These are phyloP conservation scores for Asobara japonica DNA, from an alignment of 1,140 invertebrate genomes.

Conservation along the genomic window DNA sequence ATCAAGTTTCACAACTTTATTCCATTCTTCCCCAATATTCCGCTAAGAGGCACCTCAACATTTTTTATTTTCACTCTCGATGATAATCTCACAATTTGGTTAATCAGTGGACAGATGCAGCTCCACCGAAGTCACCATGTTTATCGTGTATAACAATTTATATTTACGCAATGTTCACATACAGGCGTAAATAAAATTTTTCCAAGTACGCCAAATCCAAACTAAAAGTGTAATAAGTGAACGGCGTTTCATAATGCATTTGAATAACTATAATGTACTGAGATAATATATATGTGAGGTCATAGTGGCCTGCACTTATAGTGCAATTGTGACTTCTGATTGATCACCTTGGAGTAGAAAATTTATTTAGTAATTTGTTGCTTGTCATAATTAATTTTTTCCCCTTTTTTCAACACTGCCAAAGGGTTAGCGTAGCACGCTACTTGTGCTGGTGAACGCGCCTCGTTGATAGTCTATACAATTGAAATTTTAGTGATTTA, in stretches of 20 bases:
- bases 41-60: too few species aligned
- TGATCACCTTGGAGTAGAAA: too few species aligned
- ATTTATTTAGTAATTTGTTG: too few species aligned
- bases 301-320: not conserved
- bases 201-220: too few species aligned
- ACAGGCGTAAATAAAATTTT: not conserved
- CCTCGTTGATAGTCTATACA: not conserved
- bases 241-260: not conserved
- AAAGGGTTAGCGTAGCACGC: too few species aligned
- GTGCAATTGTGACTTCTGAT: not conserved
- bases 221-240: not conserved
- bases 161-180: constrained; percentile 1
- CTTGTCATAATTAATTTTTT: too few species aligned
- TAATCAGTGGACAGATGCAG: not conserved
- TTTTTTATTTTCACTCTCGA: too few species aligned
- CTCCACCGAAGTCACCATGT: not conserved
- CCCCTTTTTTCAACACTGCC: too few species aligned
- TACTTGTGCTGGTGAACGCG: too few species aligned
- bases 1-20: too few species aligned
- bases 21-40: too few species aligned
- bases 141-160: constrained; percentile 4
- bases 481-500: not conserved
- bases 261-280: not conserved
- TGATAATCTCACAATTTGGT: not conserved
- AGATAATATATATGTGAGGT: not conserved